Base-by-base conservation (phyloP, 2,797 vertebrate genomes). In the Anabas testudineus region DNA sequence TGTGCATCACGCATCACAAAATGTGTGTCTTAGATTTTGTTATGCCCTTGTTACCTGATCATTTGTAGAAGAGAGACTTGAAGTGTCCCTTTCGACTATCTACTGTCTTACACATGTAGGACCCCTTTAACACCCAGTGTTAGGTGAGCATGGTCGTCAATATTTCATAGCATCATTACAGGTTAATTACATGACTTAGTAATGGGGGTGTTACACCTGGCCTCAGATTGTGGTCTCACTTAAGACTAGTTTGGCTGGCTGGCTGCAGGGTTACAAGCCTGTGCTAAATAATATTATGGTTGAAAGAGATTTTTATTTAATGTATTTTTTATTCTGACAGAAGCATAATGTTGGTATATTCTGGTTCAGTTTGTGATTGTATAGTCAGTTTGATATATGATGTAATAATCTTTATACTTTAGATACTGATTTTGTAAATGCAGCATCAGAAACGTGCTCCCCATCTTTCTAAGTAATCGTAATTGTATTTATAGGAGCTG, bases 81-180 rank as follows among this genome's bases (percentile, higher is more conserved):
- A 7, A 32, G 51, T 55, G 37, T 61, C 65, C 46, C 7, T 55
- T 32, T 70, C 15, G 39, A 5, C 37, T 5, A 15, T 39, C 53
- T 51, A 14, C 30, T 47, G 10, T 58, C 18, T 36, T 67, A 42
- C 47, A 58, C 60, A 51, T 39, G 64, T 39, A 37, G 34, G 56
- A 65, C 42, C 43, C 28, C 47, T 21, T 14, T 45, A 43, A 49
- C 62, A 34, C 34, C 42, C 61, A 49, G 61, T 78, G 89, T 83
- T 53, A 79, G 67, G 36, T 84, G 83, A 93, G 86, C 75, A 8
- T 62, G 60, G 62, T 72, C 56, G 81, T 95, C 57, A 88, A 92
- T 94, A 86, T 90, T 93, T 84, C 74, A 94, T 89, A 67, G 61
- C 41, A 71, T 93, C 90, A 92, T 95, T 94, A 94, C 88, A 93